Evolutionary conservation across 1,140 invertebrate genomes (phyloP), one percentile per base, ranked within the genome.

Genomic region (Eufriesea mexicana): DNA sequence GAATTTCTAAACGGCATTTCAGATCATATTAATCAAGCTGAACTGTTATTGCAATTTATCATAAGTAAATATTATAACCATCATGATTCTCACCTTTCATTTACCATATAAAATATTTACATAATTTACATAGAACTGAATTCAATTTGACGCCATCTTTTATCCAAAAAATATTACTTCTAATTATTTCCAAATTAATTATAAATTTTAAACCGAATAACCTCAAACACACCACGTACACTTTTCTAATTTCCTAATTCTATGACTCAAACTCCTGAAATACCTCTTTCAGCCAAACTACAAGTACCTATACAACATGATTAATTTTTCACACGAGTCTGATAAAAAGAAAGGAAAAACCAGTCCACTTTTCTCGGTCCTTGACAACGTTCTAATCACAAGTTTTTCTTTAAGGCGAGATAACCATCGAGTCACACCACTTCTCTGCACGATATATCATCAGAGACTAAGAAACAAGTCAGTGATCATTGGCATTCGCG

Each of bases 401-500:
- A n/a, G 18, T 47, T 77, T 67, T 82, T 83, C 54, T 28, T 70
- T 18, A 2, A 5, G 9, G 8, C 14, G 14, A 25, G 64, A 71
- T 67, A 51, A n/a, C 14, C 23, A 83, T 83, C 80, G 42, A 42
- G 71, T 81, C 49, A 42, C 61, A 25, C 45, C 25, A 61, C 18
- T 2, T 47, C 28, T 12, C n/a, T 18, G 47, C 51, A 14, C 23
- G n/a, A 45, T 47, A 47, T 78, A 62, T 49, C 16, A n/a, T 16
- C 12, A 9, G 14, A 68, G 28, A 45, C 9, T 9, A 72, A 70
- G 45, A 70, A 78, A 61, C 23, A 9, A 10, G 47, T 1, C 23
- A 2, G n/a, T 71, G 62, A 82, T 76, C 18, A 70, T 83, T 55
- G 47, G n/a, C 25, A 28, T 28, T 68, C 23, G 81, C 75, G 75